Evolutionary conservation across 2,113 vertebrate species (phyloP), one percentile per base, ranked within the genome.

Genomic region (Siphamia tubifer): DNA sequence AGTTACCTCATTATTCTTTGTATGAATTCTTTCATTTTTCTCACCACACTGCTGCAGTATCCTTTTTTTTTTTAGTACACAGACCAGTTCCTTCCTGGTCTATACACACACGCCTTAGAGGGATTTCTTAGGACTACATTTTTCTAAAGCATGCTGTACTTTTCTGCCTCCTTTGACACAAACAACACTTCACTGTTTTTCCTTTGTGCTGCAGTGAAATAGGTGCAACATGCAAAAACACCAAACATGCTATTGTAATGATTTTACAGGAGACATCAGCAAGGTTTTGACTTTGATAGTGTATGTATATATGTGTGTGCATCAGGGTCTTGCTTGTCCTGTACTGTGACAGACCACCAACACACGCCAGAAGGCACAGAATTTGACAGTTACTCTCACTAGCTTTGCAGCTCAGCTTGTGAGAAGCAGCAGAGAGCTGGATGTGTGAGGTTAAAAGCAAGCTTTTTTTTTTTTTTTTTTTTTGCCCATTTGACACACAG

Each of bases 391-490:
- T 40, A 10, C 34, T 69, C 56, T 77, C 53, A 39, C 53, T 52
- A 35, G 48, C 68, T 80, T 77, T 75, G 54, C 75, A 65, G 62
- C 64, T 77, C 71, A 13, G 57, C 52, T 44, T 20, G 67, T 80
- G 80, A 63, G 69, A 85, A 73, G 48, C 51, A 43, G 57, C 52
- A 35, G 34, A 15, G 9, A 51, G 48, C 31, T 28, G 11, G 24
- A 45, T 30, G 62, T 74, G 65, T 51, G 61, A 68, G 62, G 68
- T 63, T 79, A 75, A 83, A 81, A 71, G 64, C 35, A 58, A 55
- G 27, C n/a, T 24, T 75, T 54, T 66, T 25, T n/a, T n/a, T n/a
- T 7, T 7, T 6, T 7, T 6, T 30, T 7, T 6, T 6, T 9
- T 54, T n/a, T 49, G 19, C 38, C 27, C 12, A 16, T 45, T 35